Percentiles rank a stretch among this genome's conserved stretches.
These are phyloP conservation scores for Lutjanus erythropterus DNA, from an alignment of 2,113 vertebrate genomes.

Conservation along the genomic window DNA sequence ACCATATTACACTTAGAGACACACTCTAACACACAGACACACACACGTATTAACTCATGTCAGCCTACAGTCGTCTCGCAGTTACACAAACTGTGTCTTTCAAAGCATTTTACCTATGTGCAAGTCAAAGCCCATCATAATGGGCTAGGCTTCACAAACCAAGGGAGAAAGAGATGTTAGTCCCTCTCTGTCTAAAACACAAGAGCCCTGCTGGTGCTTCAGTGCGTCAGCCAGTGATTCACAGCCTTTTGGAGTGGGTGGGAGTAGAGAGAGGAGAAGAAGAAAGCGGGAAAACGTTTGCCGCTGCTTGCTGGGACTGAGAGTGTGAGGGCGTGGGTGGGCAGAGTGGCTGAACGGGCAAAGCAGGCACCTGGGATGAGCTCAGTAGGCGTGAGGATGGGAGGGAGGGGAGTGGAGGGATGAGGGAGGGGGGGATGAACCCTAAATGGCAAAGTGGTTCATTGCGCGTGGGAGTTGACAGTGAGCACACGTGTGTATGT, in stretches of 20 bases:
- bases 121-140: slow-evolving; percentile 45
- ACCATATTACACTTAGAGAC: slow-evolving; percentile 24
- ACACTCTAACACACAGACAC: slow-evolving; percentile 11
- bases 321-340: slow-evolving; percentile 82
- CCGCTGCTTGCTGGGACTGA: slow-evolving; percentile 70
- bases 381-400: slow-evolving; percentile 72
- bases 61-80: not conserved
- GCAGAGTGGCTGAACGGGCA: slow-evolving; percentile 79
- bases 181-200: slow-evolving; percentile 57
- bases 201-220: slow-evolving; percentile 65
- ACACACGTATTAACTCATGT: slow-evolving; percentile 7
- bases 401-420: slow-evolving; percentile 27
- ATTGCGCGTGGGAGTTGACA: slow-evolving; percentile 62
- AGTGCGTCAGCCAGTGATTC: slow-evolving; percentile 77
- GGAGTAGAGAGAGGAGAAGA: slow-evolving; percentile 76
- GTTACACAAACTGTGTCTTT: slow-evolving; percentile 29
- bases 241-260: slow-evolving; percentile 82
- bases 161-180: slow-evolving; percentile 34
- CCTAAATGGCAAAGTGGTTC: slow-evolving; percentile 63
- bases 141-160: slow-evolving; percentile 49
- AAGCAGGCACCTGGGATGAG: slow-evolving; percentile 84
- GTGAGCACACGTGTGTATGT: slow-evolving; percentile 21
- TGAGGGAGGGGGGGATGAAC: slow-evolving; percentile 46
- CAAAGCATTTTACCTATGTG: slow-evolving; percentile 38
- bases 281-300: slow-evolving; percentile 72